These are phyloP conservation scores for Eidolon dupreanum DNA, from an alignment of 2,797 vertebrate species.

Conservation along the genomic window DNA sequence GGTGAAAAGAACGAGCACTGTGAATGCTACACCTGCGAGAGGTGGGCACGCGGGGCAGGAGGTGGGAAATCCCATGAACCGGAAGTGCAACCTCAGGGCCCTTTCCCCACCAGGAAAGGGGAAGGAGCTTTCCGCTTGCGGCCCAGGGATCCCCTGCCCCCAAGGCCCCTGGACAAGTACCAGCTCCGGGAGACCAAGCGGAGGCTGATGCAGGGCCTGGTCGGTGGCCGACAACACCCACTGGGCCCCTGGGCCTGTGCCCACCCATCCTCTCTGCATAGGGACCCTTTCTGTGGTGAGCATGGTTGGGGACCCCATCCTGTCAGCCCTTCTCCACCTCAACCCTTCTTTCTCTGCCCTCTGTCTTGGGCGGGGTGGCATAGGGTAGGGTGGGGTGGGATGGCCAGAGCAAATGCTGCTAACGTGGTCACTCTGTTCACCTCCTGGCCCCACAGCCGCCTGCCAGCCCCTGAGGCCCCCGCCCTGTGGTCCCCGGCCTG, in stretches of 20 bases:
- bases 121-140: conserved; percentile 92
- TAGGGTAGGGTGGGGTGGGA: no score
- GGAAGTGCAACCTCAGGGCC: neutral
- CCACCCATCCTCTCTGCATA: neutral
- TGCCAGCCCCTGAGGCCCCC: conserved; percentile 61
- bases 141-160: conserved; percentile 83
- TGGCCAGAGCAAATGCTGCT: neutral
- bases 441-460: neutral
- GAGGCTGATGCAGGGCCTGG: conserved; percentile 86
- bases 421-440: rapidly evolving
- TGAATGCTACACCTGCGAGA: conserved; percentile 96
- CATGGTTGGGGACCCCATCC: rapidly evolving
- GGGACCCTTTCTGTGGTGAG: conserved; percentile 60
- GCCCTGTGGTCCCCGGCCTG: neutral
- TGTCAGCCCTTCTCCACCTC: neutral
- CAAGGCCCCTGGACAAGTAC: conserved; percentile 88
- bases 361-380: neutral
- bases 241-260: neutral
- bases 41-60: conserved; percentile 82
- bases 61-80: rapidly evolving
- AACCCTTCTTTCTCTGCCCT: neutral
- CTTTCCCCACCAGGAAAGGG: conserved; percentile 86
- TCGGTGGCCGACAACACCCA: neutral
- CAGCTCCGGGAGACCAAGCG: conserved; percentile 92
- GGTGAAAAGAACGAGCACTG: conserved; percentile 97